Evolutionary conservation across 2,797 vertebrate species (phyloP).

Genomic region (Lindbergichthys nudifrons): DNA sequence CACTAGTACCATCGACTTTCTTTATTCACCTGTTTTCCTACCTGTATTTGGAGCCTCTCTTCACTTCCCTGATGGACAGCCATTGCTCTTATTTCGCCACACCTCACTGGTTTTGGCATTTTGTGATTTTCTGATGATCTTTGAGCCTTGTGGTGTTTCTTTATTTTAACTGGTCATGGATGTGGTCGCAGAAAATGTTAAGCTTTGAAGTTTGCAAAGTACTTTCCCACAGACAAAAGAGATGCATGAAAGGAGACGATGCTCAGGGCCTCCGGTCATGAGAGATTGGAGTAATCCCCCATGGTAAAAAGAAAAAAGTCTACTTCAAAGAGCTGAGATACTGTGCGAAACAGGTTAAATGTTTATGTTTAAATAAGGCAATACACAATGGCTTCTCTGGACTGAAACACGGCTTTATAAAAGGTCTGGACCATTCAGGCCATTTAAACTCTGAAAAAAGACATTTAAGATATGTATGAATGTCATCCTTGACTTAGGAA

Average conservation of each 20-base stretch:
- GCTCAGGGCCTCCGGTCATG: conserved; percentile 5
- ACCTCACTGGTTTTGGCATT: conserved; percentile 3
- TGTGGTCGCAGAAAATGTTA: conserved; percentile 44
- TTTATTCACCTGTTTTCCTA: neutral
- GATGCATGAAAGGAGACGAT: conserved; percentile 40
- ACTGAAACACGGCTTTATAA: neutral
- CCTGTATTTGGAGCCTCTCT: neutral
- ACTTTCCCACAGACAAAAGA: conserved; percentile 48
- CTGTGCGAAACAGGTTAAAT: neutral
- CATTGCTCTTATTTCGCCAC: neutral
- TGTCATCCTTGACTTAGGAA: neutral
- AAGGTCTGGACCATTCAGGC: no score
- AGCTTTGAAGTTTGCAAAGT: conserved; percentile 48
- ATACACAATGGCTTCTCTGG: neutral
- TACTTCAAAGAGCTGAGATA: conserved; percentile 17
- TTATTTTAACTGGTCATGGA: conserved; percentile 58
- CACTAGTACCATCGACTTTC: neutral
- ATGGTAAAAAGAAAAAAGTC: conserved; percentile 13
- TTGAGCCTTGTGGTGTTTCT: conserved; percentile 47
- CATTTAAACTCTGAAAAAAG: neutral
- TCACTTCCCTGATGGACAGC: neutral
- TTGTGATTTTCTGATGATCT: conserved; percentile 19
- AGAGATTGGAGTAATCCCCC: conserved; percentile 28
- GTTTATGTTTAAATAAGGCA: conserved; percentile 3
- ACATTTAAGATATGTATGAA: neutral